phyloP scores from a whole-genome alignment of 2,797 vertebrate species.

The Cirrhinus molitorella region DNA sequence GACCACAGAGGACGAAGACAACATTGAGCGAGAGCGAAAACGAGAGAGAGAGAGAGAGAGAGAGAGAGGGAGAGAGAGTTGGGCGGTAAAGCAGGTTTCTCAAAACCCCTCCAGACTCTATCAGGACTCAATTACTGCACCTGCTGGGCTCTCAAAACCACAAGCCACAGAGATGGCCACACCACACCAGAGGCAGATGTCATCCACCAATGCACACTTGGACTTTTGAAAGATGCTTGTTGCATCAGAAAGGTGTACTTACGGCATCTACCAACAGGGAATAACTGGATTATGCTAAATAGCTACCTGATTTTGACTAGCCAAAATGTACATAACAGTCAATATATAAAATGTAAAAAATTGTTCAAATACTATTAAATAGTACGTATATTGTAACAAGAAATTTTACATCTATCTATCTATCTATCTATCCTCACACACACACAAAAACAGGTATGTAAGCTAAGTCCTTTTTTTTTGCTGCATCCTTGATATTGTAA shows the following conservation, averaged over 20 bases:
- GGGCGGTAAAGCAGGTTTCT: slow-evolving; percentile 48
- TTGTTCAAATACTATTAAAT: neutral
- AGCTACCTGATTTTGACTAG: neutral
- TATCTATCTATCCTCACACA: no score
- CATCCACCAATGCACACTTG: slow-evolving; percentile 30
- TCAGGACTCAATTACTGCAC: slow-evolving; percentile 62
- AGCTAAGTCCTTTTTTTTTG: neutral
- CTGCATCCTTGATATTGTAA: neutral
- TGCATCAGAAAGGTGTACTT: neutral
- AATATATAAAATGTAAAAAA: neutral
- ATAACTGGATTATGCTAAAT: neutral
- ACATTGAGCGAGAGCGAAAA: neutral
- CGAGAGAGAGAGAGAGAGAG: neutral
- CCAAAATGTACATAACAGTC: neutral
- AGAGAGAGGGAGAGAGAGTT: neutral
- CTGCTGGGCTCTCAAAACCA: slow-evolving; percentile 48
- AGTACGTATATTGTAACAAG: neutral
- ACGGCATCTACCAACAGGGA: neutral
- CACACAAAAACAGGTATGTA: slow-evolving; percentile 2
- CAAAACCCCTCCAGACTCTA: slow-evolving; percentile 61
- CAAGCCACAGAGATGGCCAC: slow-evolving; percentile 45
- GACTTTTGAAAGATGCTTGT: slow-evolving; percentile 15
- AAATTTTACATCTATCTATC: no score
- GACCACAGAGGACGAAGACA: slow-evolving; percentile 45
- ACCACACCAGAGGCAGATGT: slow-evolving; percentile 33